Evolutionary conservation across 2,113 vertebrate genomes (phyloP).

Genomic region (Halichoerus grypus): DNA sequence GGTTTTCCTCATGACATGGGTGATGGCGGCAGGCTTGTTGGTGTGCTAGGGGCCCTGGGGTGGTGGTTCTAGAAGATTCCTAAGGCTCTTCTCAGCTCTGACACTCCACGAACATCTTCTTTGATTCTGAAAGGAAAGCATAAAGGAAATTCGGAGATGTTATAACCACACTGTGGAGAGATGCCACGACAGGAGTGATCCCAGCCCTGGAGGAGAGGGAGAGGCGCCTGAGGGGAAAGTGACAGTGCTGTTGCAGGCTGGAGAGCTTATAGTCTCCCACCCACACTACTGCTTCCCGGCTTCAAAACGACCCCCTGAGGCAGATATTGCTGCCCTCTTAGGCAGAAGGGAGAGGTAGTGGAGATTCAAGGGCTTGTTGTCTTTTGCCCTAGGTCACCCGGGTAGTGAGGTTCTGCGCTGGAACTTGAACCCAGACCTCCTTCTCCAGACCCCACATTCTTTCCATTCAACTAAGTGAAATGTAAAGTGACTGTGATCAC

Average conservation of each 20-base stretch:
- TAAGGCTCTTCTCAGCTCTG: background rate
- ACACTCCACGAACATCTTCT: background rate
- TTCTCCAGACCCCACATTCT: background rate
- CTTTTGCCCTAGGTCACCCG: background rate
- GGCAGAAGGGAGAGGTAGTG: background rate
- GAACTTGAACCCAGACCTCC: background rate
- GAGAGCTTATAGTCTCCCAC: background rate
- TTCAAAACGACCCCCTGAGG: background rate
- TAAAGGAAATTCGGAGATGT: background rate
- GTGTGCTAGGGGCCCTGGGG: background rate
- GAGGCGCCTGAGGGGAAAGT: fast-evolving
- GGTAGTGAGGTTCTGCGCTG: background rate
- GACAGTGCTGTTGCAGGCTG: fast-evolving
- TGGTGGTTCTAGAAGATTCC: background rate
- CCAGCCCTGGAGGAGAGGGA: too few species aligned
- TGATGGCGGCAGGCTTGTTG: background rate
- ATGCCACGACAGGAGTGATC: background rate
- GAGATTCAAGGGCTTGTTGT: fast-evolving
- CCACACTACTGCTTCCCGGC: background rate
- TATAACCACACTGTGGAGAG: background rate
- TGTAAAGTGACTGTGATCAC: background rate
- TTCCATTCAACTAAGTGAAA: background rate
- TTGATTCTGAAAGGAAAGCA: background rate
- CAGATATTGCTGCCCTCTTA: fast-evolving
- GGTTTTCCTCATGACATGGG: background rate